Evolutionary conservation across 2,797 vertebrate genomes (phyloP).

Genomic region (Helostoma temminkii): DNA sequence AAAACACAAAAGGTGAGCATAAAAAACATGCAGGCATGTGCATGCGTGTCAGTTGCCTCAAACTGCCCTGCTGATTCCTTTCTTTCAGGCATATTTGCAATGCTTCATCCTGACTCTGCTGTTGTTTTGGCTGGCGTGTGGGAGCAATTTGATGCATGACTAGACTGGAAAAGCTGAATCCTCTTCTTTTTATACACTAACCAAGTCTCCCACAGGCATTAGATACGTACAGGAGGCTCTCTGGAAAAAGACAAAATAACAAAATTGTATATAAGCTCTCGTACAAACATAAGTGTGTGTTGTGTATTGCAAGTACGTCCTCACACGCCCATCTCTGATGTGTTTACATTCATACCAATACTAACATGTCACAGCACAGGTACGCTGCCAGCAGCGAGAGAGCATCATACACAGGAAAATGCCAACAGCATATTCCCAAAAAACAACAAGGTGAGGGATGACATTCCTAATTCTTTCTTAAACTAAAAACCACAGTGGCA

Average conservation of each 20-base stretch:
- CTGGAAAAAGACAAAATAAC: neutral
- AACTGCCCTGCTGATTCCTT: constrained; percentile 49
- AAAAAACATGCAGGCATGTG: constrained; percentile 51
- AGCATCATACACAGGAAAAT: constrained; percentile 54
- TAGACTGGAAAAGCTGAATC: constrained; percentile 64
- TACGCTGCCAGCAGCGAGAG: constrained; percentile 41
- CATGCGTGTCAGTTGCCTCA: constrained; percentile 43
- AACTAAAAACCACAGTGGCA: constrained; percentile 8
- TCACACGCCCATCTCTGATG: constrained; percentile 53
- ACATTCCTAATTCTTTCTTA: constrained; percentile 32
- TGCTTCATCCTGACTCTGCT: constrained; percentile 64
- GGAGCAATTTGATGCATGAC: constrained; percentile 71
- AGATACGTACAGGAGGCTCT: neutral
- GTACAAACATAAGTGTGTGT: neutral
- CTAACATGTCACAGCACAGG: constrained; percentile 80
- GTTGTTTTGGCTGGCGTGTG: constrained; percentile 68
- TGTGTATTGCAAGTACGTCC: neutral
- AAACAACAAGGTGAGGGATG: constrained; percentile 34
- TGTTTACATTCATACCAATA: constrained; percentile 80
- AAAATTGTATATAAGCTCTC: neutral
- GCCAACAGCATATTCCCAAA: constrained; percentile 48
- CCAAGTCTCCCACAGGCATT: constrained; percentile 7
- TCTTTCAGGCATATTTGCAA: constrained; percentile 72
- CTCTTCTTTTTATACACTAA: constrained; percentile 43
- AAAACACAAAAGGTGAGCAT: constrained; percentile 6